Evolutionary conservation across 1,140 invertebrate species (phyloP).

Genomic region (Coelopa frigida): DNA sequence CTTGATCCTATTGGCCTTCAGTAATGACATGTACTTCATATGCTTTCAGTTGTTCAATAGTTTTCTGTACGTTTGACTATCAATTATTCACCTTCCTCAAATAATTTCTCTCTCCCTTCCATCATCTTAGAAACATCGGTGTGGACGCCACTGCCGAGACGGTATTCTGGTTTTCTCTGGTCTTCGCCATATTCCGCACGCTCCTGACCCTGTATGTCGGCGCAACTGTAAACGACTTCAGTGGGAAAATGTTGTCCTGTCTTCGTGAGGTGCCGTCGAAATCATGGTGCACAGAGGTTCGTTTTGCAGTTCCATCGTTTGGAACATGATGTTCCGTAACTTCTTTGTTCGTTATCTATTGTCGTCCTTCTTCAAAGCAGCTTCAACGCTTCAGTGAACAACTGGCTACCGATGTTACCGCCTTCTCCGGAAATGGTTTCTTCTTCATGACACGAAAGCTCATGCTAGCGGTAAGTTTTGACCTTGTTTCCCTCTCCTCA

Average conservation of each 20-base stretch:
- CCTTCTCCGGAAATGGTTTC: slow-evolving; percentile 54
- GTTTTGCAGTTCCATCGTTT: no score
- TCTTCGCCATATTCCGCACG: slow-evolving; percentile 53
- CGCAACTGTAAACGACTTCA: slow-evolving; percentile 56
- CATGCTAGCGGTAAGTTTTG: slow-evolving; percentile 46
- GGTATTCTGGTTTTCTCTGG: slow-evolving; percentile 59
- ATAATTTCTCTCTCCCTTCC: background rate
- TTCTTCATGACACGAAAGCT: slow-evolving; percentile 58
- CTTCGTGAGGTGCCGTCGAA: slow-evolving; percentile 52
- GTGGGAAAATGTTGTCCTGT: slow-evolving; percentile 48
- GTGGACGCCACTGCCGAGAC: slow-evolving; percentile 35
- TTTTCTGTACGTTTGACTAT: slow-evolving; percentile 26
- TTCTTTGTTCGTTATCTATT: slow-evolving; percentile 43
- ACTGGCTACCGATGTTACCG: slow-evolving; percentile 52
- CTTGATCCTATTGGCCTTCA: slow-evolving; percentile 28
- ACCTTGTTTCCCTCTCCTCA: background rate
- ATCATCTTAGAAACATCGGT: slow-evolving; percentile 32
- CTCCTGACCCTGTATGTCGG: slow-evolving; percentile 52
- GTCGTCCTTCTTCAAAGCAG: slow-evolving; percentile 22
- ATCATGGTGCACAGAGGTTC: slow-evolving; percentile 53
- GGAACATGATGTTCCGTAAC: no score
- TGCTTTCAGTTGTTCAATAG: slow-evolving; percentile 41
- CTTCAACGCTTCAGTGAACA: slow-evolving; percentile 52
- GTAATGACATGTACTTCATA: slow-evolving; percentile 42
- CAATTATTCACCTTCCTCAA: background rate